phyloP scores from a whole-genome alignment of 2,888 invertebrate species.

The Scrobipalpa atriplicella region DNA sequence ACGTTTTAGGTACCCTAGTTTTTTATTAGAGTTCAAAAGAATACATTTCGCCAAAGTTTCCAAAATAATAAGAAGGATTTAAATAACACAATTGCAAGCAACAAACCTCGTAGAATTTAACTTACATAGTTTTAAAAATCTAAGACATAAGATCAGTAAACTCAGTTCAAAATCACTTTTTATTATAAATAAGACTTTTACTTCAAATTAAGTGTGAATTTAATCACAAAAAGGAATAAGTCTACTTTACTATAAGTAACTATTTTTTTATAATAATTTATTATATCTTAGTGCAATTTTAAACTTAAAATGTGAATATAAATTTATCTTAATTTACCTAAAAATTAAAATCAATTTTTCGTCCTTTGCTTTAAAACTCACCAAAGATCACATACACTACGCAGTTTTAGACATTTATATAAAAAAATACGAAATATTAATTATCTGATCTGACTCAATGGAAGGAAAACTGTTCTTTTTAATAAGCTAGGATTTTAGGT shows the following conservation, averaged over 20 bases:
- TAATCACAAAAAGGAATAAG: constrained; percentile 1
- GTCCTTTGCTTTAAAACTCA: constrained; percentile 60
- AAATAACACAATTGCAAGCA: background rate
- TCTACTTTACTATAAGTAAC: constrained; percentile 40
- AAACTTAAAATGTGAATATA: constrained; percentile 68
- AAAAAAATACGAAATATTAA: too few relatives aligned
- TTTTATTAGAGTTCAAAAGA: too few relatives aligned
- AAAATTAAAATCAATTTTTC: constrained; percentile 46
- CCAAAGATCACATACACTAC: constrained; percentile 67
- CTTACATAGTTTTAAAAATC: constrained; percentile 1
- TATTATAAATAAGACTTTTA: background rate
- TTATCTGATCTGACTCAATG: too few relatives aligned
- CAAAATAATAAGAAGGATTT: background rate
- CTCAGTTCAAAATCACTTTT: constrained; percentile 8
- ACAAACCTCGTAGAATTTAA: background rate
- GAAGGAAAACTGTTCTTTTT: too few relatives aligned
- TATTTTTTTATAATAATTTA: constrained; percentile 31
- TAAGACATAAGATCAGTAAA: background rate
- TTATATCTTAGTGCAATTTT: constrained; percentile 65
- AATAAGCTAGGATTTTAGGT: too few relatives aligned
- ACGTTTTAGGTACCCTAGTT: too few relatives aligned
- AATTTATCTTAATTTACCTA: constrained; percentile 52
- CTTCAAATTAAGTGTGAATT: constrained; percentile 2
- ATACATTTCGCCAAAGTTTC: too few relatives aligned
- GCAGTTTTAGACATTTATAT: constrained; percentile 64